Evolutionary conservation across 2,888 invertebrate species (phyloP).

Genomic region (Melanotus villosus): DNA sequence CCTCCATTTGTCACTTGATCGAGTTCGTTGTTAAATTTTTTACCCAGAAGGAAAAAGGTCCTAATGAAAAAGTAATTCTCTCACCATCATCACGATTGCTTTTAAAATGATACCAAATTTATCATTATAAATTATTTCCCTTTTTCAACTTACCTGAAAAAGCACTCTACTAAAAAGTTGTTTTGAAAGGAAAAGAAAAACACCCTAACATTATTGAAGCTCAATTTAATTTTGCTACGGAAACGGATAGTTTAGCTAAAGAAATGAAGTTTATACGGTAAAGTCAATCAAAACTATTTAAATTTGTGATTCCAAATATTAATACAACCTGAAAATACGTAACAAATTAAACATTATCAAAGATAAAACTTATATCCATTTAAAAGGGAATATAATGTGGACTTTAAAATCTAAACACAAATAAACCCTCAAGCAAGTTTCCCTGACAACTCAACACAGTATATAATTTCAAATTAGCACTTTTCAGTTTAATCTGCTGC

Average conservation of each 20-base stretch:
- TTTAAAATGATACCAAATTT: constrained; percentile 15
- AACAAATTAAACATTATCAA: too few relatives aligned
- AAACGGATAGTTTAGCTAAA: too few relatives aligned
- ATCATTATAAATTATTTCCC: constrained; percentile 2
- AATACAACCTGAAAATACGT: too few relatives aligned
- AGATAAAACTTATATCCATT: too few relatives aligned
- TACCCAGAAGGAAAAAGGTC: constrained; percentile 9
- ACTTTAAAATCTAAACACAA: too few relatives aligned
- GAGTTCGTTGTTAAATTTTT: constrained; percentile 14
- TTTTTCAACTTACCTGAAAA: not conserved
- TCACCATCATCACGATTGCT: constrained; percentile 20
- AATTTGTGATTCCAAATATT: too few relatives aligned
- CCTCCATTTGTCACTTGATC: constrained; percentile 24
- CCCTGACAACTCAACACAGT: not conserved
- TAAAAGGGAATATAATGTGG: too few relatives aligned
- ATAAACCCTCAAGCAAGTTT: not conserved
- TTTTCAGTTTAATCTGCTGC: not conserved
- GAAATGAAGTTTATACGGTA: too few relatives aligned
- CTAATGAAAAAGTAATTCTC: constrained; percentile 21
- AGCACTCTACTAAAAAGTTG: not conserved
- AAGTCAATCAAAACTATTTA: too few relatives aligned
- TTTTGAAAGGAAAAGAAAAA: not conserved
- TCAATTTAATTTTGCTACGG: not conserved
- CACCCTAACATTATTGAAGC: not conserved
- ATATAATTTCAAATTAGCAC: not conserved